Percentiles rank a stretch among this genome's conserved stretches.
These are phyloP conservation scores for Columba janthina DNA, from an alignment of 2,113 vertebrate genomes.

Conservation along the genomic window DNA sequence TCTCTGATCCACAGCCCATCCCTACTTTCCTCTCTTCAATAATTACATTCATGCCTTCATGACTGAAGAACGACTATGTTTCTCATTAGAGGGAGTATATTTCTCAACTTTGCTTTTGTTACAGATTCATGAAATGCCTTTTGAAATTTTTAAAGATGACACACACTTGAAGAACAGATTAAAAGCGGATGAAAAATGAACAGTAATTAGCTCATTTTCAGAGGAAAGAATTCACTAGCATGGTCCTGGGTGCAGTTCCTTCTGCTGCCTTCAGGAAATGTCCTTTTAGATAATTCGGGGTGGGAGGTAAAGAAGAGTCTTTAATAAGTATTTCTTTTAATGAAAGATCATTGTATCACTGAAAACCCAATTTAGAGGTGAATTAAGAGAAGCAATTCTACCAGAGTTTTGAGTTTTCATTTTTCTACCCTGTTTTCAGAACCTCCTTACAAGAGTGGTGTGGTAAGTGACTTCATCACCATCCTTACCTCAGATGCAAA, in stretches of 20 bases:
- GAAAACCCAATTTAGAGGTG: not conserved
- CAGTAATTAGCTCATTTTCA: slow-evolving; percentile 53
- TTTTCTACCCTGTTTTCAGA: not conserved
- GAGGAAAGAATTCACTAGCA: slow-evolving; percentile 23
- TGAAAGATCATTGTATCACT: not conserved
- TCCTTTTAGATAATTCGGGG: not conserved
- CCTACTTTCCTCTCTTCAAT: not conserved
- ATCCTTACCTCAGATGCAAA: not conserved
- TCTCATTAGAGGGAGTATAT: not conserved
- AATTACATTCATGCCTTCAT: not conserved
- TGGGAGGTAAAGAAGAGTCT: not conserved
- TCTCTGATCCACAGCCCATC: not conserved
- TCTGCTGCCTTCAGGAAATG: not conserved
- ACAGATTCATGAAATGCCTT: slow-evolving; percentile 18
- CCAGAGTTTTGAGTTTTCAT: not conserved
- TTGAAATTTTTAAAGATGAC: slow-evolving; percentile 25
- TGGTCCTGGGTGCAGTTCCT: not conserved
- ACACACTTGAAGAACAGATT: slow-evolving; percentile 41
- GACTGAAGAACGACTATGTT: not conserved
- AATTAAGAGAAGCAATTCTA: not conserved
- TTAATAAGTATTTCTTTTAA: not conserved
- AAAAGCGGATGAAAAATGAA: slow-evolving; percentile 42
- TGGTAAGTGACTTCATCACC: not conserved
- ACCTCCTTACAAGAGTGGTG: not conserved
- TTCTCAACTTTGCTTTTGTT: slow-evolving; percentile 40